phyloP scores from a whole-genome alignment of 2,113 vertebrate genomes.

The Phylloscopus trochilus region DNA sequence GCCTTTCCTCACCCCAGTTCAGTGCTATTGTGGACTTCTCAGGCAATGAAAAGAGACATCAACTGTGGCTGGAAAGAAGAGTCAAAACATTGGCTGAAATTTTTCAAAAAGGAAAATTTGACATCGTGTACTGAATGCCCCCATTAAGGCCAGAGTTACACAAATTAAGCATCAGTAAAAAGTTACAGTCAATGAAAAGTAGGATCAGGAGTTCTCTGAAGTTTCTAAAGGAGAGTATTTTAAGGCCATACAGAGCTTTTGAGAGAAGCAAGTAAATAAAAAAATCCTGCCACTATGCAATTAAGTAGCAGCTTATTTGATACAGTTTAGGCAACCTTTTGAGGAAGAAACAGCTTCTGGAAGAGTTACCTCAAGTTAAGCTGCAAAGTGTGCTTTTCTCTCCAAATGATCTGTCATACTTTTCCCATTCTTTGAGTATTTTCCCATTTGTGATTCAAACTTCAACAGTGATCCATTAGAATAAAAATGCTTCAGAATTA shows the following conservation, averaged over 20 bases:
- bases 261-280: background rate
- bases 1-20: background rate
- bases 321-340: background rate
- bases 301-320: background rate
- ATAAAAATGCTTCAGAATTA: background rate
- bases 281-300: background rate
- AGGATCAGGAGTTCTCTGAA: background rate
- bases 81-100: background rate
- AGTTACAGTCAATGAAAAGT: background rate
- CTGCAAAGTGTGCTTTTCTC: background rate
- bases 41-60: background rate
- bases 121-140: fast-evolving
- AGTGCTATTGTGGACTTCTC: background rate
- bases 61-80: background rate
- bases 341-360: background rate
- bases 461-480: background rate
- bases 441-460: background rate
- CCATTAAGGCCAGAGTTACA: background rate
- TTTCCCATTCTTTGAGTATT: background rate
- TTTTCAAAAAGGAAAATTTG: background rate
- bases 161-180: background rate
- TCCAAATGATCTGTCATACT: background rate
- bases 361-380: background rate
- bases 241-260: background rate
- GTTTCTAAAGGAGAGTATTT: background rate